Conservation (phyloP, 2,888 invertebrate species). For the Leucophenga maculata region DNA sequence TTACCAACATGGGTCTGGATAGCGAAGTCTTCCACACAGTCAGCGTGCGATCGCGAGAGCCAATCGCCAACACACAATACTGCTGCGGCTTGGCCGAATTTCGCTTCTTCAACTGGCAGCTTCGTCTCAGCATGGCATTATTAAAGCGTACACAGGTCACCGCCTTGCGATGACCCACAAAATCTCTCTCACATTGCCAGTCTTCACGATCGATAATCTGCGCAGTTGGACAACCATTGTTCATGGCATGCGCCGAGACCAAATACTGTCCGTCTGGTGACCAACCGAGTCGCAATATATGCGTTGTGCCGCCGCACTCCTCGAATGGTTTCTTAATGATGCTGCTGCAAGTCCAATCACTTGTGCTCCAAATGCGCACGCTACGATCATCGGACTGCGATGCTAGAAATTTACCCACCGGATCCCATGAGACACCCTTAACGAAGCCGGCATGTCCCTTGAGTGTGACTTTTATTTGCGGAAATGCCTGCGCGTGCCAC, state of each 20-base stretch:
- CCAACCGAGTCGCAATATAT: conserved; percentile 94
- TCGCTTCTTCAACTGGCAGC: conserved; percentile 76
- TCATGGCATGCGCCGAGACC: conserved; percentile 98
- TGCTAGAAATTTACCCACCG: conserved; percentile 95
- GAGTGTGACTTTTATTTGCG: conserved; percentile 85
- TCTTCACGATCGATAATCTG: conserved; percentile 95
- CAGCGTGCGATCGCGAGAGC: conserved; percentile 92
- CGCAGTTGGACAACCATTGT: conserved; percentile 97
- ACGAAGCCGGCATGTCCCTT: conserved; percentile 95
- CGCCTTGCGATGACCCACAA: conserved; percentile 97
- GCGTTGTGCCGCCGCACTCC: conserved; percentile 88
- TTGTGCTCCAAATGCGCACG: conserved; percentile 94
- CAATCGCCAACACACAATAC: conserved; percentile 92
- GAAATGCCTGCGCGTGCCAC: conserved; percentile 95
- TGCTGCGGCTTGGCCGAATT: conserved; percentile 75
- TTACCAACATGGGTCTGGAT: conserved; percentile 94
- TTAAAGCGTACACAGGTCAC: conserved; percentile 94
- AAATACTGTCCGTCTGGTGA: conserved; percentile 98
- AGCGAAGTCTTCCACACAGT: conserved; percentile 97
- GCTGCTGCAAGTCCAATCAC: conserved; percentile 93
- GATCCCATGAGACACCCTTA: conserved; percentile 99
- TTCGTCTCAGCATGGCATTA: conserved; percentile 87
- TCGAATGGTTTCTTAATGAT: conserved; percentile 93
- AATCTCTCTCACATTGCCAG: conserved; percentile 96
- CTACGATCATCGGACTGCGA: conserved; percentile 97